Conservation (phyloP, 2,888 invertebrate species). For the Cephonodes hylas region DNA sequence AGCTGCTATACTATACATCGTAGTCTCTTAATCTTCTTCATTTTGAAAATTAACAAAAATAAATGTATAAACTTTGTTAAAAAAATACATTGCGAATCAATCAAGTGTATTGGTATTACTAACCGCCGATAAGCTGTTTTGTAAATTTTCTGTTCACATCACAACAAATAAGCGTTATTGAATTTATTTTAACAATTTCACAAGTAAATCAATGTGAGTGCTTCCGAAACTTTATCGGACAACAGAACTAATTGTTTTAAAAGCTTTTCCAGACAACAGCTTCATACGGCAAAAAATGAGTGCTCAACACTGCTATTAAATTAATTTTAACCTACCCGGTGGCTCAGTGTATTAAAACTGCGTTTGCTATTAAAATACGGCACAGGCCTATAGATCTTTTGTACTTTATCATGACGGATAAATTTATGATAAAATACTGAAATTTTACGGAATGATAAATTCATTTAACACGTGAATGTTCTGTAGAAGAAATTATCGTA, state of each 20-base stretch:
- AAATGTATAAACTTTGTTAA: too few species aligned
- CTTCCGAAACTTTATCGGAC: slow-evolving; percentile 41
- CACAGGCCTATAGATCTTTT: neutral
- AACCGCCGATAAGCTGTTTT: neutral
- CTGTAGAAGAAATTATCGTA: too few species aligned
- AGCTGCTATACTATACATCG: too few species aligned
- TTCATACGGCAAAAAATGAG: slow-evolving; percentile 36
- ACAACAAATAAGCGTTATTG: slow-evolving; percentile 18
- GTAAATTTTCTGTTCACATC: slow-evolving; percentile 16
- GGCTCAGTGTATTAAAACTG: neutral
- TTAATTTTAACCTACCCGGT: slow-evolving; percentile 10
- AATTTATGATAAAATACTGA: neutral
- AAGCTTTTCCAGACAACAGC: slow-evolving; percentile 61
- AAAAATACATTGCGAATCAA: too few species aligned
- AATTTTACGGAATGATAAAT: too few species aligned
- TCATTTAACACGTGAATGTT: too few species aligned
- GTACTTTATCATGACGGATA: neutral
- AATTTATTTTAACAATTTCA: slow-evolving; percentile 16
- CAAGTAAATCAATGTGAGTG: slow-evolving; percentile 41
- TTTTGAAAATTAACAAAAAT: too few species aligned
- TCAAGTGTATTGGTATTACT: neutral
- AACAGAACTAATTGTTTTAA: slow-evolving; percentile 66
- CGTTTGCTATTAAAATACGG: neutral
- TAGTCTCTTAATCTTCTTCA: too few species aligned
- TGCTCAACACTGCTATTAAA: slow-evolving; percentile 15